Percentiles rank a stretch among this genome's conserved stretches.
Conservation (phyloP, 2,797 vertebrate genomes). For the Octomys mimax region DNA sequence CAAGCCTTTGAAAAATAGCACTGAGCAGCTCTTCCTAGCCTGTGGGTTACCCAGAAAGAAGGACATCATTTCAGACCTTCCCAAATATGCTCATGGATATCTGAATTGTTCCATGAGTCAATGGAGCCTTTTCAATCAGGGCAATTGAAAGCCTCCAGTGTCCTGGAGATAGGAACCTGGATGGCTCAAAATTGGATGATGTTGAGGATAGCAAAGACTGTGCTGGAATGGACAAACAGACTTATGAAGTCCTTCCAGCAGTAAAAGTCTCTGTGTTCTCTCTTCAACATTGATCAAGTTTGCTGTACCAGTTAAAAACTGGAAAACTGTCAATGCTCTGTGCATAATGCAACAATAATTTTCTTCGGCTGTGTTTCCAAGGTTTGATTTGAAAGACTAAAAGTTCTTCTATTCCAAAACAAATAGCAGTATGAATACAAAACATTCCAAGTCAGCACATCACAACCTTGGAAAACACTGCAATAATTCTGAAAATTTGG, state of each 20-base stretch:
- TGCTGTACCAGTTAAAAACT: background rate
- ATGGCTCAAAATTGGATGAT: background rate
- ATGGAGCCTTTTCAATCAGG: background rate
- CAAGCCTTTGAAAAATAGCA: background rate
- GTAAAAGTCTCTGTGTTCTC: background rate
- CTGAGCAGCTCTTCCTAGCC: background rate
- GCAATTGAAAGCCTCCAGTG: background rate
- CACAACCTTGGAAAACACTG: background rate
- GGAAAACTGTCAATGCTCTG: background rate
- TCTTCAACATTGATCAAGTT: background rate
- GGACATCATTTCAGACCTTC: background rate
- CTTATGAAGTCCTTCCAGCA: background rate
- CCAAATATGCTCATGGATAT: background rate
- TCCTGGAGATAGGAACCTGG: background rate
- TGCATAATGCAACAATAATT: slow-evolving; percentile 3
- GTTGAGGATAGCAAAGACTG: background rate
- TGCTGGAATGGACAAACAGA: no score
- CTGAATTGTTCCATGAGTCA: background rate
- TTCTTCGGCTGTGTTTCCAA: background rate
- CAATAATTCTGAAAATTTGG: background rate
- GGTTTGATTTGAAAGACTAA: background rate
- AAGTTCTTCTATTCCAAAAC: background rate
- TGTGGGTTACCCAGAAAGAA: background rate
- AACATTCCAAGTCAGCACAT: background rate
- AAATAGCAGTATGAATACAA: background rate